Evolutionary conservation across 2,113 vertebrate genomes (phyloP), one percentile per base, ranked within the genome.

Genomic region (Romanogobio albipinnatus): DNA sequence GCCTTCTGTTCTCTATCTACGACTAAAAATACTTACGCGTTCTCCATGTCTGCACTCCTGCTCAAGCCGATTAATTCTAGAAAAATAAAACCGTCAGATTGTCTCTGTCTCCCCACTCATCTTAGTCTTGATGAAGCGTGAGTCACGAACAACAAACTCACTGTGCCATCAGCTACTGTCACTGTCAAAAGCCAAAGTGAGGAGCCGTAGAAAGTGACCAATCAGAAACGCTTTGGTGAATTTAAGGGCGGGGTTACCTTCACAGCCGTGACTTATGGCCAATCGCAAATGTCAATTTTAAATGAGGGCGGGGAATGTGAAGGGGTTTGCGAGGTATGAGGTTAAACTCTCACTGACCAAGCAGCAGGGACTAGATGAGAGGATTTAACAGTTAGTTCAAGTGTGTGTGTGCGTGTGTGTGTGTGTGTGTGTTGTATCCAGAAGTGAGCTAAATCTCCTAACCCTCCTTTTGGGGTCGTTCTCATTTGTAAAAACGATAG

Each of bases 101-200:
- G 6, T 80, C 36, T 39, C 76, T 4, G 1, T 59, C 33, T 77
- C 36, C 47, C 24, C 77, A 29, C 59, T 64, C 43, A 80, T 64
- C 26, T 64, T 17, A 22, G 43, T 80, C 43, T 24, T 19, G 9
- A 80, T 6, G 77, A 64, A 64, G 47, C 77, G 58, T 29, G 13
- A 80, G 58, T 8, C 9, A 10, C 43, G 39, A 24, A 47, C 29
- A 45, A 80, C 77, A 64, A 79, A 79, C 77, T 79, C 43, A 19
- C 59, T 19, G 22, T 9, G 24, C 24, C 15, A 24, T 64, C 59
- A 17, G n/a, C 59, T 3, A 2, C 77, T 80, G 77, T 80, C 77
- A 2, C 77, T 80, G 77, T 80, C 77, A 80, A 80, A 64, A 47
- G 76, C 19, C 56, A 79, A 59, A 9, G 5, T 36, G 76, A 62